These are phyloP conservation scores for Ips typographus DNA, from an alignment of 1,140 invertebrate genomes.

Conservation along the genomic window DNA sequence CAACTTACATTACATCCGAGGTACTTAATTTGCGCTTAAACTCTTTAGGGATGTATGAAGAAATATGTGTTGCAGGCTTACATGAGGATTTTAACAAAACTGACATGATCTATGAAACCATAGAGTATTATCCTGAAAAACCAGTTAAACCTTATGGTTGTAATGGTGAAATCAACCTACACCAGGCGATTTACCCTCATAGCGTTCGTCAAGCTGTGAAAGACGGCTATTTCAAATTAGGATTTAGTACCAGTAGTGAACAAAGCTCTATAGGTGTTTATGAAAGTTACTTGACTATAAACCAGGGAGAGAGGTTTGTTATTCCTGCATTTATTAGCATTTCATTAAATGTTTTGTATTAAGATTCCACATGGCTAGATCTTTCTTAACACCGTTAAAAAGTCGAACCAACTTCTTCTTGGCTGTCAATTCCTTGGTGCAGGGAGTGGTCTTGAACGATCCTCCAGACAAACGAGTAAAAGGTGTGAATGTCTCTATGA, in stretches of 20 bases:
- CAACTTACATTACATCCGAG: conserved; percentile 68
- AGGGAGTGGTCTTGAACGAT: conserved; percentile 56
- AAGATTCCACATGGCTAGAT: conserved; percentile 63
- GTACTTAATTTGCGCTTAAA: conserved; percentile 36
- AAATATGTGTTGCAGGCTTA: conserved; percentile 69
- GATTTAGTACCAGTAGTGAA: conserved; percentile 43
- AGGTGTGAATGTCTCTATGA: conserved; percentile 54
- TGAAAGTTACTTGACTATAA: conserved; percentile 43
- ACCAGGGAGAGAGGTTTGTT: conserved; percentile 52
- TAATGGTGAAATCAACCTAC: conserved; percentile 19
- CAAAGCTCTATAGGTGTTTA: conserved; percentile 52
- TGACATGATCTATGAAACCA: conserved; percentile 16
- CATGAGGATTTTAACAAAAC: background rate
- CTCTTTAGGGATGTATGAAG: conserved; percentile 57
- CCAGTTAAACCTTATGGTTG: background rate
- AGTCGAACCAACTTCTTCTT: conserved; percentile 68
- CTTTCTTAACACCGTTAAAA: conserved; percentile 62
- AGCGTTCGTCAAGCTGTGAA: conserved; percentile 49
- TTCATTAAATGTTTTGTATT: conserved; percentile 38
- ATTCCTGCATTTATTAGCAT: background rate
- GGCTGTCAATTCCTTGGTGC: conserved; percentile 61
- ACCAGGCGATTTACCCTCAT: no score
- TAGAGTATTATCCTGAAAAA: conserved; percentile 8
- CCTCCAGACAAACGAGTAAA: conserved; percentile 40
- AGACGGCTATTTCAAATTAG: conserved; percentile 44